These are phyloP conservation scores for Andricus curvator DNA, from an alignment of 2,888 invertebrate genomes.

Conservation along the genomic window DNA sequence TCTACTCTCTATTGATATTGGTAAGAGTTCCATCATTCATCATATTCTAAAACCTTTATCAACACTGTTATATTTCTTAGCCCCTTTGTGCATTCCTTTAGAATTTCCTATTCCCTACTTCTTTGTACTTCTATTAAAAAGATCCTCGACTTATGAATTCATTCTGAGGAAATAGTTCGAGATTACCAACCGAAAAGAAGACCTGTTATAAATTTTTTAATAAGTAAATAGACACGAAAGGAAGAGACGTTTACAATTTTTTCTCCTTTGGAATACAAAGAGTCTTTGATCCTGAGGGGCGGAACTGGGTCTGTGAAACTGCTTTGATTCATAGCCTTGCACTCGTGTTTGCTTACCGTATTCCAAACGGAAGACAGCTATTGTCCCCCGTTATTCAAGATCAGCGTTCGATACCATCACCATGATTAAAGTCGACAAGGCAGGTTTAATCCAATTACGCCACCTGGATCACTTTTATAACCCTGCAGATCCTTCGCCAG, in stretches of 20 bases:
- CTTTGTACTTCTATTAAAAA: conserved; percentile 13
- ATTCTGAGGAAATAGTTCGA: background rate
- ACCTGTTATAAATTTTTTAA: conserved; percentile 24
- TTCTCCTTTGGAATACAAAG: conserved; percentile 24
- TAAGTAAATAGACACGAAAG: conserved; percentile 38
- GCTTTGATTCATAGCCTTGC: conserved; percentile 40
- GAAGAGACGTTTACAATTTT: conserved; percentile 28
- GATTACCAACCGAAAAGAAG: background rate
- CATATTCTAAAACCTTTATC: background rate
- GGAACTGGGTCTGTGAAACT: conserved; percentile 16
- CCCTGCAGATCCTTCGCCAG: conserved; percentile 9
- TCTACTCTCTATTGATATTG: background rate
- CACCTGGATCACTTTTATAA: conserved; percentile 37
- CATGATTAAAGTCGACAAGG: conserved; percentile 59
- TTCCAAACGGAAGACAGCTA: conserved; percentile 35
- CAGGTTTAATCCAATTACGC: conserved; percentile 62
- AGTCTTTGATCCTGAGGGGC: conserved; percentile 30
- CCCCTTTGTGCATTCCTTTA: conserved; percentile 1
- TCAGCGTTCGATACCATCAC: conserved; percentile 50
- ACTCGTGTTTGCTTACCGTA: conserved; percentile 36
- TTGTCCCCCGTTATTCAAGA: conserved; percentile 38
- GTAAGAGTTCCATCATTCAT: background rate
- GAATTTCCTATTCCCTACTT: conserved; percentile 25
- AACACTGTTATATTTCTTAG: conserved; percentile 37
- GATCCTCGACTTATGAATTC: conserved; percentile 6